Evolutionary conservation across 2,113 vertebrate genomes (phyloP).

Genomic region (Phalacrocorax brasilianus): DNA sequence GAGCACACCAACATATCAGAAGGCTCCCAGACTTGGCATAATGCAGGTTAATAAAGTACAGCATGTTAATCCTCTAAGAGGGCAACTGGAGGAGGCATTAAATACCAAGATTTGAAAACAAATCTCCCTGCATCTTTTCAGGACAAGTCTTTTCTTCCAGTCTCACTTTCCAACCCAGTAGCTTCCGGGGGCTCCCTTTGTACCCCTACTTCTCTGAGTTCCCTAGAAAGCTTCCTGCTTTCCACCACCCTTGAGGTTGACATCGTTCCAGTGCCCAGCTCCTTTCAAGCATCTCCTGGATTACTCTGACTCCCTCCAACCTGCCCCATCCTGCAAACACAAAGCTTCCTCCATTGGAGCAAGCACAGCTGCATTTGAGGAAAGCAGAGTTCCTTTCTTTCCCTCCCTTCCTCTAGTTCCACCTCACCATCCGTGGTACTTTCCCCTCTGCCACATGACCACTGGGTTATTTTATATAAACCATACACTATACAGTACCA

Average conservation of each 20-base stretch:
- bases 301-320: background rate
- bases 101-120: background rate
- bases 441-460: background rate
- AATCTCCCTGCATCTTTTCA: background rate
- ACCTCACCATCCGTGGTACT: background rate
- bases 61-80: background rate
- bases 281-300: background rate
- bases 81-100: background rate
- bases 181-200: background rate
- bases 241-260: background rate
- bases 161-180: background rate
- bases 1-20: background rate
- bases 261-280: background rate
- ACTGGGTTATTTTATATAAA: background rate
- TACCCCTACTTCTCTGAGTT: background rate
- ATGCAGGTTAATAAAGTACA: background rate
- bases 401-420: background rate
- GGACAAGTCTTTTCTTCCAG: background rate
- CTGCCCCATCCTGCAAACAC: background rate
- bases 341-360: background rate
- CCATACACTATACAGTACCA: background rate
- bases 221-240: background rate
- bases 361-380: background rate
- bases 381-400: background rate
- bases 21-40: background rate